Base-by-base conservation (phyloP, 30 jellyfish, hydroid and myxozoan genomes). In the Aurelia aurita region DNA sequence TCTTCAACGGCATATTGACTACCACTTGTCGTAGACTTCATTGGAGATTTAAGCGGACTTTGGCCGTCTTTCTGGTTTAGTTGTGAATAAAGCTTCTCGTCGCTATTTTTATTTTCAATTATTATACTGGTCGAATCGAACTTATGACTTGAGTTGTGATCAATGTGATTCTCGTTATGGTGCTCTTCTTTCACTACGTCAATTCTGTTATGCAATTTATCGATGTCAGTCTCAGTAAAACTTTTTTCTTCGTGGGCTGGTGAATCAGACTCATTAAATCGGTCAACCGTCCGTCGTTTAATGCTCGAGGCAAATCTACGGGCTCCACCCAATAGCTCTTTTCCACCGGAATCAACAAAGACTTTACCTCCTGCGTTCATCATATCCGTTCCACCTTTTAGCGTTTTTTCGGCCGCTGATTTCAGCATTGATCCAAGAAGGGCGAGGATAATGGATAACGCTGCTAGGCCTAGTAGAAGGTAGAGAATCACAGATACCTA, bases 401-500 rank as follows among this genome's bases (percentile, higher is more conserved):
- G 62, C 0, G 95, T 86, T 54, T 68, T 86, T 71, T 86, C 83
- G 14, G 95, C 95, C 4, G 87, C 95, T 10, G 85, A 66, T 47
- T 61, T 79, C 32, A 86, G 25, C 23, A 86, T 57, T 16, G 95
- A 86, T 0, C 95, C 89, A 28, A 86, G 46, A 28, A 86, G 80
- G 15, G 87, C 77, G 28, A 86, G 85, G 16, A 86, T 73, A 58
- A 86, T 86, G 51, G 95, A 55, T 84, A 86, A 45, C 3, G 89
- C 95, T 6, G 95, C 88, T 23, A 86, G 61, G 61, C 95, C 95
- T 28, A 58, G 31, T 14, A 86, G 67, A 14, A 86, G 89, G 46
- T 72, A 86, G 69, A 86, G 72, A 58, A 86, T 72, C n/a, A 86
- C 85, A 0, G 95, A 73, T 1, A 29, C 65, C 95, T 86, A 44